These are phyloP conservation scores for Sussaba pulchella DNA, from an alignment of 2,888 invertebrate species.

Conservation along the genomic window DNA sequence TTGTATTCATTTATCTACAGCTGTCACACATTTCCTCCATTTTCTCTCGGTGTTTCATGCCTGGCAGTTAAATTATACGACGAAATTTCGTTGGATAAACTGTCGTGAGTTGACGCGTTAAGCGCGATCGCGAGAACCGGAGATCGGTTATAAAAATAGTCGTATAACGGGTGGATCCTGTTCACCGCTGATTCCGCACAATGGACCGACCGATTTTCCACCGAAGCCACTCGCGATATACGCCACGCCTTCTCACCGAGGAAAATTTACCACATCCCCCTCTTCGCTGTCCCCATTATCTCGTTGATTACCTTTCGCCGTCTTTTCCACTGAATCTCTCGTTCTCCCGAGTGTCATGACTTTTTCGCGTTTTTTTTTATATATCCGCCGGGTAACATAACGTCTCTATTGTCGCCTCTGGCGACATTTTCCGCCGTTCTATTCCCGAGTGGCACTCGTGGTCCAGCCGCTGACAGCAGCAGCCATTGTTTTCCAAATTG, in stretches of 20 bases:
- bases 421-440: neutral
- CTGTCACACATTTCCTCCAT: neutral
- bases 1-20: too few relatives aligned
- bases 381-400: slow-evolving; percentile 42
- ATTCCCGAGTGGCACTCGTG: slow-evolving; percentile 11
- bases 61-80: slow-evolving; percentile 33
- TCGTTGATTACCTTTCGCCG: slow-evolving; percentile 65
- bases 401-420: slow-evolving; percentile 41
- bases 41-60: slow-evolving; percentile 1
- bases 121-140: neutral
- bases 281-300: slow-evolving; percentile 63
- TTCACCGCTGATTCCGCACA: slow-evolving; percentile 24
- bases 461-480: slow-evolving; percentile 10
- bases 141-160: slow-evolving; percentile 10
- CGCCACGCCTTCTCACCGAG: slow-evolving; percentile 39
- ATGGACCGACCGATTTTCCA: slow-evolving; percentile 50
- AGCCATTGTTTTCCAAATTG: slow-evolving; percentile 2
- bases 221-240: slow-evolving; percentile 18
- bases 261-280: too few relatives aligned
- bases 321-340: slow-evolving; percentile 56
- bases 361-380: slow-evolving; percentile 21
- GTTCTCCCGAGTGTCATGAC: neutral
- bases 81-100: neutral
- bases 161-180: neutral
- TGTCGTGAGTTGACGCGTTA: neutral